Base-by-base conservation (phyloP, 1,140 invertebrate species). In the Drosophila gunungcola region DNA sequence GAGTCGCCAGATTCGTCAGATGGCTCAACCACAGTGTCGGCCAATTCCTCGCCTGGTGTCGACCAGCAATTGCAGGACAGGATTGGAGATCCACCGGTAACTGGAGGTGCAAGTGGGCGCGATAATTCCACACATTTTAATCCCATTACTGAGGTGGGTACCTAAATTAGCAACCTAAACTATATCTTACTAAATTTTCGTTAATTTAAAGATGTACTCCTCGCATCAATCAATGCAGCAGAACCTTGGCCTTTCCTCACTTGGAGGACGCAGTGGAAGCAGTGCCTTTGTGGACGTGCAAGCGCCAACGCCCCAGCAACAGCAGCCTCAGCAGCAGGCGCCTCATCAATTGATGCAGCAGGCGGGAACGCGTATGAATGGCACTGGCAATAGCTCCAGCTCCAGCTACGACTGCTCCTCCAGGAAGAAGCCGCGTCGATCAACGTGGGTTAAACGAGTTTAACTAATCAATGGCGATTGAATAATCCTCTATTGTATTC, bases 11-110 rank as follows among this genome's bases (percentile, higher is more conserved):
- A 86, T 11, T 92, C 91, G 5, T 93, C 93, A 16, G 93, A 93
- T 48, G 96, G 96, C n/a, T 96, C 95, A 0, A 96, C 96, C 0
- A 96, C 96, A 1, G 95, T 96, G 2, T 96, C 96, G 2, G 96
- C 96, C 0, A 96, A 96, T n/a, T 96, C 95, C 0, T 96, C 95
- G 38, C 95, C 96, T 2, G 95, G 94, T 4, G 93, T 95, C 29
- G 95, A 95, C 39, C 96, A 96, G 69, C 94, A 94, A 46, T 93
- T 94, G 43, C 94, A 95, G 56, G 92, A 94, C 93, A 84, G 82
- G n/a, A 77, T 89, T 16, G 62, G 60, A 0, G 72, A 70, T 12
- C 69, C 62, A 2, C 13, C 79, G 6, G 6, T 62, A 3, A 39
- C 49, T 3, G 13, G 39, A 38, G 48, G 36, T 4, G 4, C 55